Evolutionary conservation across 2,797 vertebrate species (phyloP).

Genomic region (Spea hammondii): DNA sequence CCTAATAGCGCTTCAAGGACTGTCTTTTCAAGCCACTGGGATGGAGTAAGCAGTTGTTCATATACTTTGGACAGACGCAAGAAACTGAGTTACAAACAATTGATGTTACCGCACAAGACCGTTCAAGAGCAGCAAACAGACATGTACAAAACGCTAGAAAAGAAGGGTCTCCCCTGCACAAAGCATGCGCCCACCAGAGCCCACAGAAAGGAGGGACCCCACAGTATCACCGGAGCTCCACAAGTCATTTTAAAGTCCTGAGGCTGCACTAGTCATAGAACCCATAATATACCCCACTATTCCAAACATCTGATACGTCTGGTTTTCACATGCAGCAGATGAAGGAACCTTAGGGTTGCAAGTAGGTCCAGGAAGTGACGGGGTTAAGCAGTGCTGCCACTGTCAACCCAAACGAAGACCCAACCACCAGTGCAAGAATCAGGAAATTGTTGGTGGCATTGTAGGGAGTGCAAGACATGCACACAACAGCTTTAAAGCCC

Average conservation of each 20-base stretch:
- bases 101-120: constrained; percentile 51
- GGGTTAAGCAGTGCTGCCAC: background rate
- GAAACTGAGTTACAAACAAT: constrained; percentile 46
- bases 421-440: constrained; percentile 74
- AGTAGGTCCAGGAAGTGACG: background rate
- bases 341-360: constrained; percentile 20
- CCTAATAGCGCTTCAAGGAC: background rate
- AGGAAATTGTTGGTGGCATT: constrained; percentile 71
- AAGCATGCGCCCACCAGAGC: constrained; percentile 44
- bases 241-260: constrained; percentile 43
- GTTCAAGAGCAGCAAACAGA: constrained; percentile 53
- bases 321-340: constrained; percentile 20
- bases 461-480: constrained; percentile 23
- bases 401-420: background rate
- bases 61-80: constrained; percentile 38
- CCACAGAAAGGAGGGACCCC: constrained; percentile 35
- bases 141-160: constrained; percentile 52
- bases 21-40: background rate
- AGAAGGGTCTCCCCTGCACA: constrained; percentile 47
- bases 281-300: constrained; percentile 31
- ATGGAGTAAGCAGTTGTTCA: constrained; percentile 25
- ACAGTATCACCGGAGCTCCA: constrained; percentile 47
- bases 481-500: constrained; percentile 12
- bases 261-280: constrained; percentile 34
- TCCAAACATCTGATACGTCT: constrained; percentile 18